Base-by-base conservation (phyloP, 2,888 invertebrate genomes). In the Drosophila acutilabella region DNA sequence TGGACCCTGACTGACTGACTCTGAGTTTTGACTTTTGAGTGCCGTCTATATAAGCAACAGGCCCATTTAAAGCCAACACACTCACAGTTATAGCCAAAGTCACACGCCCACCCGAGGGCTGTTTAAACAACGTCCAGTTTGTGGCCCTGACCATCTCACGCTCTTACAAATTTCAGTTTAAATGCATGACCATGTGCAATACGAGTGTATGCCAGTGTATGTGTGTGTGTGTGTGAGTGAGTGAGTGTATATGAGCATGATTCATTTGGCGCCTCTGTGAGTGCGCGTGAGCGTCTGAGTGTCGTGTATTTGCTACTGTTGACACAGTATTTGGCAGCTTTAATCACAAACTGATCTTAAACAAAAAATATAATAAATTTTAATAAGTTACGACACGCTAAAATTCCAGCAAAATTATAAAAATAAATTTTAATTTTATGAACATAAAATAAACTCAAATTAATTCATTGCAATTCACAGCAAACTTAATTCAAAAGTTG, bases 111-210 rank as follows among this genome's bases (percentile, higher is more conserved):
- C 51, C 64, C 52, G 70, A 62, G 47, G 68, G 64, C 54, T 33
- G 11, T 47, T 69, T 18, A 48, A n/a, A 50, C 38, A 45, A 61
- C 42, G 74, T 78, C 74, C 74, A 40, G 40, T 36, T 26, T 64
- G 30, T 45, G 74, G 64, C 88, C 88, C 88, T 88, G 81, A 82
- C 78, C 83, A 86, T 77, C 83, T 86, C 81, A 86, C 66, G 74
- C 64, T 69, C 64, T 53, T 73, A 48, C 70, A 51, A 72, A 71
- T 77, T 79, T 75, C 53, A 48, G 51, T 36, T 41, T 67, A 56
- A 67, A 81, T 71, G 79, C 80, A 79, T 59, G 82, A 75, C 66
- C 84, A 69, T 77, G 58, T 72, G 64, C 62, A 65, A 56, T 58
- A 52, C 58, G 14, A n/a, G 8, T 36, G 23, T 30, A n/a, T n/a